A percentile compares a stretch with the other conserved stretches of the same genome.
These are phyloP conservation scores for Melanostigma gelatinosum DNA, from an alignment of 2,113 vertebrate species.

Conservation along the genomic window DNA sequence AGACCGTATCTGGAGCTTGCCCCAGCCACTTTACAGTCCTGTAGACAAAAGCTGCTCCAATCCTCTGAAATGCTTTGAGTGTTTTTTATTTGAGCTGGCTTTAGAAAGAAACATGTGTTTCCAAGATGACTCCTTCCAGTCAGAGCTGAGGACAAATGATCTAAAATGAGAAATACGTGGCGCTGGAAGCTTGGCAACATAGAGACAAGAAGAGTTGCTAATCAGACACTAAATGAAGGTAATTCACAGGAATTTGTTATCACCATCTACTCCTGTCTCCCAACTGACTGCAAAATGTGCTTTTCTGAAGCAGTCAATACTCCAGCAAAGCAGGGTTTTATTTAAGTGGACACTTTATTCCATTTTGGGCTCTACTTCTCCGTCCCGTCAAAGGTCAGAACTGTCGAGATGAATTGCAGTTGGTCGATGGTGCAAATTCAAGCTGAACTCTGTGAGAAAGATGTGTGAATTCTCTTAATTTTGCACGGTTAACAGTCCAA, in stretches of 20 bases:
- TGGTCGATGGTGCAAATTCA: too few relatives aligned
- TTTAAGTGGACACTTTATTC: background rate
- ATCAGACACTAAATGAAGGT: background rate
- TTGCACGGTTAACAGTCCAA: background rate
- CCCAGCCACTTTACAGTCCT: conserved; percentile 30
- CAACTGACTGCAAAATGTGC: background rate
- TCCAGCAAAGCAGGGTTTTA: background rate
- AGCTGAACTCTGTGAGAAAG: background rate
- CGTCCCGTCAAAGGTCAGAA: too few relatives aligned
- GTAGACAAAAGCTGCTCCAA: conserved; percentile 38
- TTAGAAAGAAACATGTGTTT: background rate
- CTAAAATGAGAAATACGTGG: background rate
- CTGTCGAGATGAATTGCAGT: too few relatives aligned
- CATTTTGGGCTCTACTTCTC: background rate
- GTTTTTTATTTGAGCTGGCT: conserved; percentile 27
- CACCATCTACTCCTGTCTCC: background rate
- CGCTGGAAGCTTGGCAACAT: background rate
- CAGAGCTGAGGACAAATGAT: background rate
- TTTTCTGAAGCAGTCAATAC: background rate
- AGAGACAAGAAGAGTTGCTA: background rate
- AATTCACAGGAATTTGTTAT: background rate
- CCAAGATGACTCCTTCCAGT: background rate
- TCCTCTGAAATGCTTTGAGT: conserved; percentile 26
- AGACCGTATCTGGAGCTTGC: conserved; percentile 53
- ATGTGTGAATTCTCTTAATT: background rate